Conservation (phyloP, 2,888 invertebrate genomes). For the Aleiodes alternator region DNA sequence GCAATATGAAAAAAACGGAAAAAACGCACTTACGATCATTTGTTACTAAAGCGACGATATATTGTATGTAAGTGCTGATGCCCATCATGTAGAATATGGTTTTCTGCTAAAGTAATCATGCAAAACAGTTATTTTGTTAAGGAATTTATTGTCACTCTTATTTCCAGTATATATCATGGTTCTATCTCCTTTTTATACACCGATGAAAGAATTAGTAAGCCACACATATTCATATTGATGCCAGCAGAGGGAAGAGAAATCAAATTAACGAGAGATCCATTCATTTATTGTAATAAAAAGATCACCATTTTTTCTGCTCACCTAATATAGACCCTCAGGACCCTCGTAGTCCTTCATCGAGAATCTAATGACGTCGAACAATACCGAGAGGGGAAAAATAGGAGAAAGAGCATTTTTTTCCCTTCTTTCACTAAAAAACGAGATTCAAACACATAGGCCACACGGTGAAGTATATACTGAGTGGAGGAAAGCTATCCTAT, state of each 20-base stretch:
- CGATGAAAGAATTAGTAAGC: constrained; percentile 20
- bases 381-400: constrained; percentile 48
- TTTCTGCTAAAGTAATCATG: no score
- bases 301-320: constrained; percentile 44
- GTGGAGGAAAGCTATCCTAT: neutral
- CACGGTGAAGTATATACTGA: neutral
- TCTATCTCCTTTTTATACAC: no score
- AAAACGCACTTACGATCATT: no score
- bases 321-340: constrained; percentile 46
- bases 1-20: no score
- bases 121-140: no score
- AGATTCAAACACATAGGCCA: constrained; percentile 43
- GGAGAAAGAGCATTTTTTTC: constrained; percentile 47
- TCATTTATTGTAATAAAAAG: constrained; percentile 36
- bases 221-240: constrained; percentile 22
- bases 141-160: no score
- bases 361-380: constrained; percentile 59
- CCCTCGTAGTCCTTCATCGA: constrained; percentile 49
- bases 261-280: constrained; percentile 45
- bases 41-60: no score
- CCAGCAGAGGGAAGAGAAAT: neutral
- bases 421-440: constrained; percentile 44
- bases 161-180: no score
- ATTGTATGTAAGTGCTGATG: neutral
- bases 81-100: no score